Evolutionary conservation across 2,888 invertebrate species (phyloP).

Genomic region (Dastarcus helophoroides): DNA sequence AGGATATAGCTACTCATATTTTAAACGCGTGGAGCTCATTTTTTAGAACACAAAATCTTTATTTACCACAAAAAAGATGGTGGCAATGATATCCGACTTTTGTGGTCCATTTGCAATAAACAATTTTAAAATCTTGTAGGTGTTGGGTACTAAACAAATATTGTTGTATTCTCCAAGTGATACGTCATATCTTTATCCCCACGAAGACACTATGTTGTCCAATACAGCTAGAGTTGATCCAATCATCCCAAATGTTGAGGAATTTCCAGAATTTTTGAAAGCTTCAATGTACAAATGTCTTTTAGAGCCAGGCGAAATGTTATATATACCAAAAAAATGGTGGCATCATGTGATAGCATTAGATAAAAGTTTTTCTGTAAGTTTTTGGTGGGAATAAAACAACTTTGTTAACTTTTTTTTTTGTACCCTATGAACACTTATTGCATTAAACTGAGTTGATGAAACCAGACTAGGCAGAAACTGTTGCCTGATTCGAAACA

Average conservation of each 20-base stretch:
- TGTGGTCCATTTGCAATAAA: neutral
- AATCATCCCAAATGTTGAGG: slow-evolving; percentile 55
- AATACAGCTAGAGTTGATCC: slow-evolving; percentile 92
- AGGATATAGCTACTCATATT: too few species aligned
- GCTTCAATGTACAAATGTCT: slow-evolving; percentile 56
- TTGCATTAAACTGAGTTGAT: too few species aligned
- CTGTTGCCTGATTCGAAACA: too few species aligned
- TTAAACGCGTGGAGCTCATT: too few species aligned
- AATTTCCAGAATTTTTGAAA: slow-evolving; percentile 58
- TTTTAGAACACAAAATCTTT: too few species aligned
- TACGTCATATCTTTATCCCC: slow-evolving; percentile 65
- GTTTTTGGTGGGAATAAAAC: slow-evolving; percentile 86
- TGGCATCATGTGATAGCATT: slow-evolving; percentile 94
- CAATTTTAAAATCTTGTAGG: slow-evolving; percentile 37
- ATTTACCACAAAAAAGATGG: too few species aligned
- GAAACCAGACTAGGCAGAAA: too few species aligned
- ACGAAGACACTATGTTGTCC: slow-evolving; percentile 59
- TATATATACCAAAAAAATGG: slow-evolving; percentile 91
- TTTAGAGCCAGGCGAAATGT: slow-evolving; percentile 73
- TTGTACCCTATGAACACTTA: too few species aligned
- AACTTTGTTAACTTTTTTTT: too few species aligned
- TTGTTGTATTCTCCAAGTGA: slow-evolving; percentile 68
- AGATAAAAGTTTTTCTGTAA: slow-evolving; percentile 86
- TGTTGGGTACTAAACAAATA: slow-evolving; percentile 82
- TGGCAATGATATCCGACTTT: neutral